Conservation (phyloP, 2,113 vertebrate genomes). For the Felis catus region F.catus_Fca126_mat1.0 CM031420.1:127504001-127504500, state of each 20-base stretch:
- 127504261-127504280: background rate
- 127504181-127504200: too few species aligned
- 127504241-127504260: background rate
- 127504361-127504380: background rate
- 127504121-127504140: too few species aligned
- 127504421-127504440: constrained; percentile 23
- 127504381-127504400: background rate
- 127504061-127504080: too few species aligned
- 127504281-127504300: background rate
- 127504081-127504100: too few species aligned
- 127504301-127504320: constrained; percentile 8
- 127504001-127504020: too few species aligned
- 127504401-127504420: background rate
- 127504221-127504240: background rate
- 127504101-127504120: too few species aligned
- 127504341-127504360: background rate
- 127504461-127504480: too few species aligned
- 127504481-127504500: too few species aligned
- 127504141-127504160: too few species aligned
- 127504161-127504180: too few species aligned
- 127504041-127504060: too few species aligned
- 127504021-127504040: too few species aligned
- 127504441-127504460: background rate
- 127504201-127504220: background rate
- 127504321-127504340: background rate